Evolutionary conservation across 2,888 invertebrate species (phyloP), one percentile per base, ranked within the genome.

Genomic region (Ochropleura plecta): DNA sequence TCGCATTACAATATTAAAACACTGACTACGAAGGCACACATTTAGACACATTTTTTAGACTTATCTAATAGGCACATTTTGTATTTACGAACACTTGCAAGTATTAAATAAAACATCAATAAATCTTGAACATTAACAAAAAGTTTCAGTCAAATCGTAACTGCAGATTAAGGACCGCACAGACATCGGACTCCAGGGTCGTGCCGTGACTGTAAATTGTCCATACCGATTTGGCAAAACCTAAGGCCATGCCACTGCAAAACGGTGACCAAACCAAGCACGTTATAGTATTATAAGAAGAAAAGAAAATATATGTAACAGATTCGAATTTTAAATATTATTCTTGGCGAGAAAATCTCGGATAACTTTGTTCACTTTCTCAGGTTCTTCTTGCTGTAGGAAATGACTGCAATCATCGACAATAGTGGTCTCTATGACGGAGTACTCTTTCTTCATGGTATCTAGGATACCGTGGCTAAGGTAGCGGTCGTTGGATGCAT

Each of bases 321-420:
- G 44, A 62, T 40, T 46, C 40, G 4, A 40, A 53, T 64, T 59
- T 82, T 16, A 94, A 74, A 93, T 76, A 69, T 93, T 92, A 85
- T 95, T 86, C 83, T 94, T 95, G 7, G 75, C 65, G 14, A 96
- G 88, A 69, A 97, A 97, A 16, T 95, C 94, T 88, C 93, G 92
- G n/a, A 97, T 96, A 14, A 96, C 76, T 73, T 92, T 92, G 84
- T 97, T 97, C 3, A 97, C 95, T 91, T 93, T 93, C 8, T 90
- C 94, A 0, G 97, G 97, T 30, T 95, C 95, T 83, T 97, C 97
- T 90, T 97, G 97, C 77, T 97, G 97, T 53, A 97, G 91, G 83
- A 97, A 97, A 89, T 97, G 97, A 16, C 94, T 93, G 18, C 94
- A 95, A 20, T 93, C 92, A 44, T 96, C 92, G 5, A 97, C 84